phyloP scores from a whole-genome alignment of 2,113 vertebrate genomes.

The Benitochromis conjunctus region DNA sequence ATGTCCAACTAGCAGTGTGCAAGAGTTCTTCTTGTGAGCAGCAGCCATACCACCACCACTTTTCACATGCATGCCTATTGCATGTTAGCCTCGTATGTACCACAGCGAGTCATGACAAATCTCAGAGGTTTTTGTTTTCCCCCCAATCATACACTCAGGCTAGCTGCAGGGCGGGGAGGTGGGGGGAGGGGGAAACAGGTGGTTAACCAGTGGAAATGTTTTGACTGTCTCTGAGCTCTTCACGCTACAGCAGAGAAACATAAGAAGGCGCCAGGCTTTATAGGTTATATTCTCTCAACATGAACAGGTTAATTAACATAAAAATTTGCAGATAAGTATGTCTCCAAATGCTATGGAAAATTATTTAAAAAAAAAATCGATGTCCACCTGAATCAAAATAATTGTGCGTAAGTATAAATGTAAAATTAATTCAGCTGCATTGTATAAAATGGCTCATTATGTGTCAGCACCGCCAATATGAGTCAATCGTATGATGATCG shows the following conservation, averaged over 20 bases:
- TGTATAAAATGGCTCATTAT: neutral
- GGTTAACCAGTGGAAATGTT: slow-evolving; percentile 75
- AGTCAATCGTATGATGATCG: neutral
- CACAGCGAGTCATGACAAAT: slow-evolving; percentile 66
- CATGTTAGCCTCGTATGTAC: slow-evolving; percentile 3
- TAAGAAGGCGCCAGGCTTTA: rapidly evolving
- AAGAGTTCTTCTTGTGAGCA: neutral
- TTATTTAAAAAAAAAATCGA: neutral
- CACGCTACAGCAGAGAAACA: neutral
- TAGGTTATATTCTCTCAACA: neutral
- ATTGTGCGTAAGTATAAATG: neutral
- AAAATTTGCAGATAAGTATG: neutral
- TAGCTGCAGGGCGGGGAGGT: neutral
- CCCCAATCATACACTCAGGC: slow-evolving; percentile 4
- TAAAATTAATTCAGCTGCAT: neutral
- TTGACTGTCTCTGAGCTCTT: slow-evolving; percentile 22
- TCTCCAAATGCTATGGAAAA: neutral
- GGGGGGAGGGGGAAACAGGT: slow-evolving; percentile 32
- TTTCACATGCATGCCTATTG: neutral
- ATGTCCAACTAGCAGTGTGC: neutral
- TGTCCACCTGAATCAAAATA: neutral
- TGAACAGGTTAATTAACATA: neutral
- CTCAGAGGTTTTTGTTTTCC: slow-evolving; percentile 51
- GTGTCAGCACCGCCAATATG: neutral
- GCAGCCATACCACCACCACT: neutral